phyloP scores from a whole-genome alignment of 1,140 invertebrate genomes.

The Drosophila orosa region DNA sequence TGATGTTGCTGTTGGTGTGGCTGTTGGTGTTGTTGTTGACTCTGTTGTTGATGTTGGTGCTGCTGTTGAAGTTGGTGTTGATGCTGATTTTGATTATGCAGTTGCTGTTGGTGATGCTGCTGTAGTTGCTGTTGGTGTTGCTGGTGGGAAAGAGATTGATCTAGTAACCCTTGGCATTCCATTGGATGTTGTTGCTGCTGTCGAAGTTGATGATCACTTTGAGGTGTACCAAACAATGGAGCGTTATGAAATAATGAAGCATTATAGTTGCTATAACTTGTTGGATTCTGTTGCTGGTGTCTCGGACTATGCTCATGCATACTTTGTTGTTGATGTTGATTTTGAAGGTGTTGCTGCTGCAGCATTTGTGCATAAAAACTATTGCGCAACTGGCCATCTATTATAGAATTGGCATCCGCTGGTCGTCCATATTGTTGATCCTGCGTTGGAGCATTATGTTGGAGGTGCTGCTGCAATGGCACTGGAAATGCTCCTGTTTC shows the following conservation, averaged over 20 bases:
- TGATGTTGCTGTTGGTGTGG: background rate
- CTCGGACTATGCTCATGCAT: conserved; percentile 45
- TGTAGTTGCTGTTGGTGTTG: conserved; percentile 12
- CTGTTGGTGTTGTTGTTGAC: conserved; percentile 1
- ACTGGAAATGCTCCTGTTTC: conserved; percentile 35
- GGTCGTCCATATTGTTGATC: conserved; percentile 44
- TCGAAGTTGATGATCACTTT: conserved; percentile 31
- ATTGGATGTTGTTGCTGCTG: conserved; percentile 48
- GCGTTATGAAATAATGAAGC: conserved; percentile 51
- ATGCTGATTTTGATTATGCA: conserved; percentile 6
- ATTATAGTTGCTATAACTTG: conserved; percentile 51
- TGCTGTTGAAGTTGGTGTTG: conserved; percentile 10
- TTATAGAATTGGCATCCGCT: conserved; percentile 28
- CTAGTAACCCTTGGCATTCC: conserved; percentile 42
- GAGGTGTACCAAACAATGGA: conserved; percentile 57
- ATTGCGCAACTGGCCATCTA: conserved; percentile 23
- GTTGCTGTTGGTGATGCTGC: conserved; percentile 11
- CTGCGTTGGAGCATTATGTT: conserved; percentile 26
- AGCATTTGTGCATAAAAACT: conserved; percentile 58
- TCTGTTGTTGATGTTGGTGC: conserved; percentile 2
- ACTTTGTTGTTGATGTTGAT: conserved; percentile 38
- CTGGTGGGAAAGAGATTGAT: conserved; percentile 32
- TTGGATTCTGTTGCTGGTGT: conserved; percentile 58
- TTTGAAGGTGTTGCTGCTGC: conserved; percentile 65
- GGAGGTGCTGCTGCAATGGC: conserved; percentile 40